Base-by-base conservation (phyloP, 2,113 vertebrate species). In the Campylorhamphus procurvoides region DNA sequence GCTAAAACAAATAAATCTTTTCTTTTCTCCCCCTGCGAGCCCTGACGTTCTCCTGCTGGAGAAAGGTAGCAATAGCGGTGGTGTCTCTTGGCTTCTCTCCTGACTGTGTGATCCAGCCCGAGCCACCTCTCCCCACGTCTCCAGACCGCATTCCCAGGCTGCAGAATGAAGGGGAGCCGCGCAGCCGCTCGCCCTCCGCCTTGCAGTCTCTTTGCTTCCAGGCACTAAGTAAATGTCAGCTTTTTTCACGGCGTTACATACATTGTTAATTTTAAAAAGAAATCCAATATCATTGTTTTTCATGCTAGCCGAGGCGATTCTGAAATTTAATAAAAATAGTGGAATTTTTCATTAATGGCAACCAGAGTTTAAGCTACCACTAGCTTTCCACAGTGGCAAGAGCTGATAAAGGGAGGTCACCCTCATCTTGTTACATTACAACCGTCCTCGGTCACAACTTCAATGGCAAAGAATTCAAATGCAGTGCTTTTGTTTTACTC, bases 211-310 rank as follows among this genome's bases (percentile, higher is more conserved):
- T 96, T 94, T 91, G 85, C 92, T 96, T 84, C 93, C 82, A 95
- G 95, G 79, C 79, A 87, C 82, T 96, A 96, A 96, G 95, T 97
- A 96, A 97, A 96, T 96, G 95, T 97, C 96, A 97, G 92, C 75
- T 77, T 96, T 96, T 93, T 86, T 91, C 63, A 67, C 79, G 23
- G 75, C 50, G 84, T 94, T 95, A 97, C 94, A 92, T 92, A 96
- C 96, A 91, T 75, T 95, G 95, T 72, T 96, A 95, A 96, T 96
- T 97, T 96, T 86, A 94, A 96, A 87, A 94, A 89, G 92, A 95
- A 96, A 96, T 96, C 83, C 68, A 96, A 95, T 93, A 96, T 92
- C 77, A 87, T 82, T 96, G 95, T 93, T 97, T 97, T 96, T 93
- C 88, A 71, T 78, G 76, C 90, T 90, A 84, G 93, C 92, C 56